Percentiles rank a stretch among this genome's conserved stretches.
phyloP scores from a whole-genome alignment of 2,888 invertebrate species.

The Philereme transversata region DNA sequence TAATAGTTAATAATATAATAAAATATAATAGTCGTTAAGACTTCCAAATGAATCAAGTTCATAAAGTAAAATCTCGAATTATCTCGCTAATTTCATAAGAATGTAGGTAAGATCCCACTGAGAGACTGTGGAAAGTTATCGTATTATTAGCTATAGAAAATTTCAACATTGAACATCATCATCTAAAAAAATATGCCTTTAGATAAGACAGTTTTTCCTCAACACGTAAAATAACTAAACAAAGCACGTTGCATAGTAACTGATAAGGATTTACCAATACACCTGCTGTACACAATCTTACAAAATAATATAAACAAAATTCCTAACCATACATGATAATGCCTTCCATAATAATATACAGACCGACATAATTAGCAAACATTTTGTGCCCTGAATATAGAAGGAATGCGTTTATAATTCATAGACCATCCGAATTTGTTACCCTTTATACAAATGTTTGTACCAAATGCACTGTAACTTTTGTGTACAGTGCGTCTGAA shows the following conservation, averaged over 20 bases:
- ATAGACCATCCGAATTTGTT: constrained; percentile 6
- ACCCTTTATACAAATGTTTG: constrained; percentile 14
- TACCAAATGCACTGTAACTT: background rate
- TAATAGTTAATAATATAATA: no score
- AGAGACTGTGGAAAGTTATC: no score
- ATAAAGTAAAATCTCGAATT: no score
- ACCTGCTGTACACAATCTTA: constrained; percentile 2
- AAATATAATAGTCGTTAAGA: no score
- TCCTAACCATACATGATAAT: constrained; percentile 7
- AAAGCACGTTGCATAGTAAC: background rate
- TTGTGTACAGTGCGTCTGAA: no score
- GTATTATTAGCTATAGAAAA: no score
- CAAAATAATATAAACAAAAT: constrained; percentile 15
- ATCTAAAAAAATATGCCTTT: no score
- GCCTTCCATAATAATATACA: background rate
- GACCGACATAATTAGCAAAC: constrained; percentile 12
- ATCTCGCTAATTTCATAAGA: no score
- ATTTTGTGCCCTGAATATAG: constrained; percentile 16
- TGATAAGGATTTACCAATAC: background rate
- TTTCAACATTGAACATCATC: no score
- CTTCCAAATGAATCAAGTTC: no score
- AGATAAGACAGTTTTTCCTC: no score
- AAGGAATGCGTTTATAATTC: constrained; percentile 14
- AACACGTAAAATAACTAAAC: background rate
- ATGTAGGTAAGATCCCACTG: no score